These are phyloP conservation scores for Arnoldichthys spilopterus DNA, from an alignment of 2,797 vertebrate genomes.

Conservation along the genomic window DNA sequence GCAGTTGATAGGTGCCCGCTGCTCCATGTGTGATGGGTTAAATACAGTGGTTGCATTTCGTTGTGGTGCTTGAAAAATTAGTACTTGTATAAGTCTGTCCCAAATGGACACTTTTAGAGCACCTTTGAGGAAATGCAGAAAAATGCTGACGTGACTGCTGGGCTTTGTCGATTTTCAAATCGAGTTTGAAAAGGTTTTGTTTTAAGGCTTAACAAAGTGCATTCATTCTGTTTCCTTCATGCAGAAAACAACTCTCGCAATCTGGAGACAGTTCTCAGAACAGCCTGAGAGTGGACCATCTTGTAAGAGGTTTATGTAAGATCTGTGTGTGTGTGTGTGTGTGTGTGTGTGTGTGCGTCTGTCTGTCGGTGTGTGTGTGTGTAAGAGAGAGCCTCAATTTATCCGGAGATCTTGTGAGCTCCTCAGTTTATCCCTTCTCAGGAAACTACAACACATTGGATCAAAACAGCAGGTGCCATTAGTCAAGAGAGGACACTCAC, in stretches of 20 bases:
- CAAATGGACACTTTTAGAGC: too few relatives aligned
- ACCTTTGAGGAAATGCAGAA: too few relatives aligned
- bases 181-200: not conserved
- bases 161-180: not conserved
- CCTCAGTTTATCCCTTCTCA: not conserved
- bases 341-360: conserved; percentile 23
- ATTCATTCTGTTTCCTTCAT: too few relatives aligned
- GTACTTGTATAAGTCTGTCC: too few relatives aligned
- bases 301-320: conserved; percentile 8
- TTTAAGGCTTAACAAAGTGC: conserved; percentile 10
- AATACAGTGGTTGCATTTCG: too few relatives aligned
- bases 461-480: not conserved
- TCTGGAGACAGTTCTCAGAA: not conserved
- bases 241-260: not conserved
- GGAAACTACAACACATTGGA: not conserved
- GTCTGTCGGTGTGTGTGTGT: conserved; percentile 1
- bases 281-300: not conserved
- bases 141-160: too few relatives aligned
- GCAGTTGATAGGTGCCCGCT: too few relatives aligned
- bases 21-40: too few relatives aligned
- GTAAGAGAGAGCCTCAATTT: not conserved
- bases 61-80: too few relatives aligned
- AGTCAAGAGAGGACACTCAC: conserved; percentile 68
- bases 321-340: not conserved
- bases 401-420: not conserved